These are phyloP conservation scores for Crossaster papposus DNA, from an alignment of 53 echinoderm and acorn worm species.

Conservation along the genomic window DNA sequence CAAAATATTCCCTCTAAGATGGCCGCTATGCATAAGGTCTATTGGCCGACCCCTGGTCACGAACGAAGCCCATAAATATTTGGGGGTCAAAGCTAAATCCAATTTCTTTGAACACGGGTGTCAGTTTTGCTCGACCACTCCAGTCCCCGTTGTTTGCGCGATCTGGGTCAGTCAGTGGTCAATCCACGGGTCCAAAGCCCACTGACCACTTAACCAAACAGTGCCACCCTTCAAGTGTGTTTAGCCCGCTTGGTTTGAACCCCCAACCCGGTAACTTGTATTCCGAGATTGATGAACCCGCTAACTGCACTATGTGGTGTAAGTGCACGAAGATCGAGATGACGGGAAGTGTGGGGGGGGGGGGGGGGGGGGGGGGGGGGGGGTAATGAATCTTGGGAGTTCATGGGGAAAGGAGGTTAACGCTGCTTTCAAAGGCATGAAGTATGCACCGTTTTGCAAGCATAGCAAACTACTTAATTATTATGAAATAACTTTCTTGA, in stretches of 20 bases:
- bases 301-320: not conserved
- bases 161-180: slow-evolving; percentile 38
- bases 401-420: not conserved
- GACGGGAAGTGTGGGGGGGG: no score
- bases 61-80: no score
- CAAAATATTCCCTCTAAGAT: no score
- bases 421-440: no score
- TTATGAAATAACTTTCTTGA: no score
- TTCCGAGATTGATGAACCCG: not conserved
- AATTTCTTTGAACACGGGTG: not conserved
- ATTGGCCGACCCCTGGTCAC: no score
- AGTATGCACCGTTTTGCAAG: no score
- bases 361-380: not conserved
- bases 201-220: slow-evolving; percentile 45
- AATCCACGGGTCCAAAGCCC: not conserved
- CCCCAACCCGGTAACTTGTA: not conserved
- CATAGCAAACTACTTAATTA: no score
- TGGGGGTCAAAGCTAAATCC: not conserved
- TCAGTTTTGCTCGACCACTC: not conserved
- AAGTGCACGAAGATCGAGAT: not conserved
- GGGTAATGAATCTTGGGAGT: no score
- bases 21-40: no score
- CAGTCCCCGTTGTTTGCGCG: not conserved
- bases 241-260: not conserved
- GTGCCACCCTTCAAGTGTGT: not conserved